Evolutionary conservation across 2,888 invertebrate species (phyloP).

Genomic region (Pimpla rufipes): DNA sequence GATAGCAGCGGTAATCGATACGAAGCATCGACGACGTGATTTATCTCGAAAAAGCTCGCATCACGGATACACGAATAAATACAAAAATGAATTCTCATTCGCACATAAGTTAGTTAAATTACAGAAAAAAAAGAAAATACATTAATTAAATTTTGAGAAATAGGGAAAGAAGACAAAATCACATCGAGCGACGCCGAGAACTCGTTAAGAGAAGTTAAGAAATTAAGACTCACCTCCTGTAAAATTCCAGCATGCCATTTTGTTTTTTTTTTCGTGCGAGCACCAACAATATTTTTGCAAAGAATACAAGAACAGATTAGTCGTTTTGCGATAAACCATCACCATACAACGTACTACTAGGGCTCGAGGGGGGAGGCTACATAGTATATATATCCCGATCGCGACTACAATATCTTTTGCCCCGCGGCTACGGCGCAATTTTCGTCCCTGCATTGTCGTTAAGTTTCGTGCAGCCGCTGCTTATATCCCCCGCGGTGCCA

Average conservation of each 20-base stretch:
- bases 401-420: background rate
- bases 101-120: background rate
- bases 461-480: conserved; percentile 12
- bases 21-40: conserved; percentile 41
- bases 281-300: conserved; percentile 84
- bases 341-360: conserved; percentile 76
- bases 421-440: conserved; percentile 3
- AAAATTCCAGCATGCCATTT: conserved; percentile 84
- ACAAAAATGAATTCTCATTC: background rate
- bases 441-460: conserved; percentile 34
- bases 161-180: conserved; percentile 22
- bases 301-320: conserved; percentile 85
- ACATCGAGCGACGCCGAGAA: conserved; percentile 27
- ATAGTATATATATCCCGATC: background rate
- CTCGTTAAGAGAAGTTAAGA: conserved; percentile 78
- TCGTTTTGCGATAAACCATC: conserved; percentile 81
- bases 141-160: background rate
- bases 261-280: conserved; percentile 81
- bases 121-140: background rate
- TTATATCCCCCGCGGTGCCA: conserved; percentile 31
- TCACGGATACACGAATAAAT: background rate
- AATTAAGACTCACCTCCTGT: conserved; percentile 85
- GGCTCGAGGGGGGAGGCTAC: background rate
- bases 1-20: conserved; percentile 9
- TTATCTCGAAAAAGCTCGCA: conserved; percentile 1